Evolutionary conservation across 2,113 vertebrate species (phyloP), one percentile per base, ranked within the genome.

Genomic region (Amphiprion percula): DNA sequence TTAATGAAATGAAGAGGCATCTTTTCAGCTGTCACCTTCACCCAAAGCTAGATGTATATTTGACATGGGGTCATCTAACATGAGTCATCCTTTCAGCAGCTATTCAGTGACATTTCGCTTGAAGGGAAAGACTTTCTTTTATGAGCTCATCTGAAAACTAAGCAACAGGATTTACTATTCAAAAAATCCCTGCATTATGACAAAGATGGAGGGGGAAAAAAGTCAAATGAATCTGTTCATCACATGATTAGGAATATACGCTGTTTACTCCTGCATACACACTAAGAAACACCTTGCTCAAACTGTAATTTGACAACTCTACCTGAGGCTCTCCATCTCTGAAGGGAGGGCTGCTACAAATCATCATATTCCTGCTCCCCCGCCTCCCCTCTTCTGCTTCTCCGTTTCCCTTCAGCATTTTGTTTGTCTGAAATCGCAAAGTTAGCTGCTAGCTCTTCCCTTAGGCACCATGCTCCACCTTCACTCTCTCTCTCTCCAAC

Each of bases 381-480:
- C 28, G n/a, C 53, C 44, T 49, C 46, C 46, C 71, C 17, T 80
- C 73, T 72, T 70, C 53, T 16, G 46, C 64, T 62, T 75, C 61
- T 54, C 47, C 49, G 41, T 84, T 76, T 86, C 85, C 83, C 90
- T 53, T 65, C 79, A 85, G 89, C 83, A 80, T 88, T 90, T 90
- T 90, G 84, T 89, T 80, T 87, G 50, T 68, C 75, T 80, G 68
- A 90, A 89, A 88, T 84, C 59, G 23, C 62, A 68, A 85, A 87
- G 68, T 85, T 89, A 77, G 80, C 85, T 84, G 56, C 75, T 30
- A 79, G 78, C 84, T 55, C 65, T 75, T 70, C 71, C 84, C 74
- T 61, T 6, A 30, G 75, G 79, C 30, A 0, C 58, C 68, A 52
- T 5, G 7, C 71, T 63, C 55, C 74, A 73, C 53, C 74, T 37